Percentiles rank a stretch among this genome's conserved stretches.
Evolutionary conservation across 2,888 invertebrate genomes (phyloP).

Genomic region (Schrankia costaestrigalis): DNA sequence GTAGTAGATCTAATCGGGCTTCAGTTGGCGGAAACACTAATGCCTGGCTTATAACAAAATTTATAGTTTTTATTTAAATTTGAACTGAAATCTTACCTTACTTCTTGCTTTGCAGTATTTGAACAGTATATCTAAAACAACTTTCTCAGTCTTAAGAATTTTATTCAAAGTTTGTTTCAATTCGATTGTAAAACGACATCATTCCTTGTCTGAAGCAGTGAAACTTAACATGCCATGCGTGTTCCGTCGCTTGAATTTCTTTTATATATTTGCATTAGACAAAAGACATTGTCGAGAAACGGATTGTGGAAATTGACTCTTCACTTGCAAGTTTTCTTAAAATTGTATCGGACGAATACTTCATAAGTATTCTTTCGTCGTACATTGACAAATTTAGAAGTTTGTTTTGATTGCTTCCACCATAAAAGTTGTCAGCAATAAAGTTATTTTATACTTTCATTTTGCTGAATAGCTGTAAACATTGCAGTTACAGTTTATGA

Average conservation of each 20-base stretch:
- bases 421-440: constrained; percentile 29
- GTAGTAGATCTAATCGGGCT: too few species aligned
- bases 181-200: constrained; percentile 1
- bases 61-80: too few species aligned
- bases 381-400: constrained; percentile 14
- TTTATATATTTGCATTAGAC: constrained; percentile 4
- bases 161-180: constrained; percentile 3
- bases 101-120: too few species aligned
- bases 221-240: not conserved
- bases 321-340: too few species aligned
- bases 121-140: too few species aligned
- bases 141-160: not conserved
- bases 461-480: constrained; percentile 38
- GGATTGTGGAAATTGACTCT: not conserved
- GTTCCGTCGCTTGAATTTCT: not conserved
- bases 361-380: constrained; percentile 10
- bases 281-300: constrained; percentile 1
- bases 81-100: too few species aligned
- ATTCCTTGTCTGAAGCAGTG: constrained; percentile 2
- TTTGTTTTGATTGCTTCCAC: constrained; percentile 20
- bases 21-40: too few species aligned
- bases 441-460: constrained; percentile 35
- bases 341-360: too few species aligned
- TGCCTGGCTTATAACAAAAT: too few species aligned
- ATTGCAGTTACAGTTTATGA: constrained; percentile 37